Evolutionary conservation across 2,113 vertebrate genomes (phyloP).

Genomic region (Austrofundulus limnaeus): DNA sequence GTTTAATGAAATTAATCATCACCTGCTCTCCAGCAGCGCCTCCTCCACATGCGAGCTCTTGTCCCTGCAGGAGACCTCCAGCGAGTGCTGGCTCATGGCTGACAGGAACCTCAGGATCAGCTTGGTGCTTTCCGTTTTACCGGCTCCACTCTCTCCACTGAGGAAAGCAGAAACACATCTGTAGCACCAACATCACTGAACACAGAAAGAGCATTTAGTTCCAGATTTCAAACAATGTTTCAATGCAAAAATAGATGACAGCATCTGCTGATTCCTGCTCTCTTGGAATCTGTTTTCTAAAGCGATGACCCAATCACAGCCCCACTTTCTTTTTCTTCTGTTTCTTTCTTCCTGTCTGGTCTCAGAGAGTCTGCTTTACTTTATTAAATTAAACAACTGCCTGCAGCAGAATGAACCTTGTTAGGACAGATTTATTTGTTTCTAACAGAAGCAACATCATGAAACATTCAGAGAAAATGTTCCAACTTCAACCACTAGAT

Average conservation of each 20-base stretch:
- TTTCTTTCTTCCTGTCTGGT: background rate
- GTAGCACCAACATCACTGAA: background rate
- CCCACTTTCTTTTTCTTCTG: too few relatives aligned
- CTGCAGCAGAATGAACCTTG: background rate
- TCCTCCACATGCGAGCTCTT: slow-evolving; percentile 88
- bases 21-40: slow-evolving; percentile 98
- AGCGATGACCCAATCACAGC: background rate
- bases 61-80: slow-evolving; percentile 82
- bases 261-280: background rate
- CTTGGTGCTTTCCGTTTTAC: slow-evolving; percentile 98
- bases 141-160: slow-evolving; percentile 97
- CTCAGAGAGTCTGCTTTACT: background rate
- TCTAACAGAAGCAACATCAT: background rate
- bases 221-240: too few relatives aligned
- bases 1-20: accelerated
- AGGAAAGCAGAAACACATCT: background rate
- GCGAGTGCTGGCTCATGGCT: slow-evolving; percentile 89
- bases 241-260: background rate
- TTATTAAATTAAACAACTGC: background rate
- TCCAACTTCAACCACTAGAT: slow-evolving; percentile 38
- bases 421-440: background rate
- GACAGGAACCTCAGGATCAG: slow-evolving; percentile 95
- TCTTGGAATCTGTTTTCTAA: background rate
- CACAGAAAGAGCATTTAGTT: too few relatives aligned
- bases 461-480: accelerated